Evolutionary conservation across 2,888 invertebrate species (phyloP), one percentile per base, ranked within the genome.

Genomic region (Prenolepis imparis): DNA sequence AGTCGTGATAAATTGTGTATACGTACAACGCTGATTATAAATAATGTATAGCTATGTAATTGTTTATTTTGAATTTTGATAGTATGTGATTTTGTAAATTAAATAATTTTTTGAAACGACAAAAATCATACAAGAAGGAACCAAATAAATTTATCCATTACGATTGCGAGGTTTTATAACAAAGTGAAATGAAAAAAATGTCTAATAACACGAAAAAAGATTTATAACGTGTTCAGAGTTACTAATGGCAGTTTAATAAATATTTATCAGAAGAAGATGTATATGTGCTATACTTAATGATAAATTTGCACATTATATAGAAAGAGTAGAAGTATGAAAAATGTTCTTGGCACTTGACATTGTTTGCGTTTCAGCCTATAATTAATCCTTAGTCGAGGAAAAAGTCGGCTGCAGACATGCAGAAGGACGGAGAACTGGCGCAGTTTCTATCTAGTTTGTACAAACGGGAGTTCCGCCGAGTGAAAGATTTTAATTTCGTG

Each of bases 301-400:
- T 28, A 59, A n/a, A 21, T 61, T 63, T 48, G 12, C 18, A 59
- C 21, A 32, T 18, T n/a, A 4, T 41, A 11, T 2, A 52, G n/a
- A 8, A 8, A n/a, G 68, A 44, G 28, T 15, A 21, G 1, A 64
- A n/a, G 11, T 41, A 55, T 39, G 66, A 59, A 44, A 78, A 68
- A 68, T 59, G 57, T 59, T 48, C 78, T 8, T 59, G 78, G 36
- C 78, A 59, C 59, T 78, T 78, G 59, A 78, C 78, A 59, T 32
- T 41, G 78, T 68, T 78, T 68, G 68, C 32, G 8, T 44, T 68
- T 78, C 68, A 24, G 78, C 68, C 78, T 78, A 78, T 78, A 78
- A 78, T 78, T 78, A 78, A 78, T 78, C 41, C 36, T 21, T 41
- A 12, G 15, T 18, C 8, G 78, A 9, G 24, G 57, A 78, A 78